These are phyloP conservation scores for Ammodytes dubius DNA, from an alignment of 2,113 vertebrate species.

Conservation along the genomic window DNA sequence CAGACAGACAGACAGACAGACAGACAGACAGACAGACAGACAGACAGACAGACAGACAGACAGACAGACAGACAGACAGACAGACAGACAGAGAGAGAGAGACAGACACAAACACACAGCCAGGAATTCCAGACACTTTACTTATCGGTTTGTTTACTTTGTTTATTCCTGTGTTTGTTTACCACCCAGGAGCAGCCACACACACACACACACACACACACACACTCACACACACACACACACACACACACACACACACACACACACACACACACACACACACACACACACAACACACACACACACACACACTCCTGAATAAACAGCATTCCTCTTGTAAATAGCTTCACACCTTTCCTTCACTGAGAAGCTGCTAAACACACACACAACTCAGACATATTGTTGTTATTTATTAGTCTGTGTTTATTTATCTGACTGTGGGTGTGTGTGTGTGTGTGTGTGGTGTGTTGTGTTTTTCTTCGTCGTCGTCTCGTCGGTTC, in stretches of 20 bases:
- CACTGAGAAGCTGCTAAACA: not conserved
- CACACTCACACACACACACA: slow-evolving; percentile 31
- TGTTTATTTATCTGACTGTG: not conserved
- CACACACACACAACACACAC: slow-evolving; percentile 25
- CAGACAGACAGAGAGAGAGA: slow-evolving; percentile 34
- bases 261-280: slow-evolving; percentile 29
- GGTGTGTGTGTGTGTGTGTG: slow-evolving; percentile 36
- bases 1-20: too few relatives aligned
- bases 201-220: slow-evolving; percentile 24
- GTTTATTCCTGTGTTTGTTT: slow-evolving; percentile 33
- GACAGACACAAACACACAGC: too few relatives aligned
- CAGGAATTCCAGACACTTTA: slow-evolving; percentile 29
- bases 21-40: too few relatives aligned
- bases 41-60: too few relatives aligned
- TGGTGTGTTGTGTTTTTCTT: not conserved
- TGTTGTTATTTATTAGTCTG: not conserved
- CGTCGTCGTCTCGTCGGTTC: too few relatives aligned
- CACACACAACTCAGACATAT: slow-evolving; percentile 2
- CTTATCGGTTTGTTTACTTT: slow-evolving; percentile 48
- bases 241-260: not conserved
- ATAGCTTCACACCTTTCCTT: slow-evolving; percentile 9
- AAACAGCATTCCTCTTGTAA: slow-evolving; percentile 55
- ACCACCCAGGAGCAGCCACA: slow-evolving; percentile 37
- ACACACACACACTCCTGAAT: slow-evolving; percentile 52
- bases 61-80: slow-evolving; percentile 5